Evolutionary conservation across 1,140 invertebrate species (phyloP), one percentile per base, ranked within the genome.

Genomic region (Caerostris extrusa): DNA sequence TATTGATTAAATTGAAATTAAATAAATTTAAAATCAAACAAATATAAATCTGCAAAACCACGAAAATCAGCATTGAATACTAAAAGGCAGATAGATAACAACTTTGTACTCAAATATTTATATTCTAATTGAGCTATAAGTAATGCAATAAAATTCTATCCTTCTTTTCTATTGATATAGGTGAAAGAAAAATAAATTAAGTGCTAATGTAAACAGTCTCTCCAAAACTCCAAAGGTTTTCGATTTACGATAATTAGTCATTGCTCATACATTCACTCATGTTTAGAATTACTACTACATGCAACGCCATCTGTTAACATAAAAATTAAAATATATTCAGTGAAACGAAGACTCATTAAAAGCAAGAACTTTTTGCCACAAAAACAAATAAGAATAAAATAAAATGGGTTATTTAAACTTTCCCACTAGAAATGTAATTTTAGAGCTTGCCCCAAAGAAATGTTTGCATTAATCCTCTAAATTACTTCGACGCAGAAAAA

Each of bases 401-500:
- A 77, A 77, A 77, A 12, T 19, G 34, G 12, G 71, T 50, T 77
- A 5, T 77, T 77, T 34, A 50, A 77, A 77, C 50, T 77, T 77
- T 12, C 34, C 34, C 7, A 2, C 3, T 19, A 53, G 34, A 77
- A 77, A 77, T 77, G 71, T 53, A 77, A 77, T 77, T 77, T 77
- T 53, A 77, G 71, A 77, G 14, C 50, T 77, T 4, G 8, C 14
- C 7, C 53, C 71, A 77, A 77, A 77, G 34, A 50, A 77, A 77
- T 77, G 34, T 77, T 77, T 77, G 71, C 34, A 77, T 77, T 77
- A 77, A 77, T 77, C 71, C 71, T 3, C 71, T 53, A 50, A 77
- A 77, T 77, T 77, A 77, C 71, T 50, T 3, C 3, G 34, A 34
- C 8, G 8, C 7, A 8, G 34, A 53, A 77, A 77, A 77, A 77